Base-by-base conservation (phyloP, 2,113 vertebrate species). In the Cathartes aura region DNA sequence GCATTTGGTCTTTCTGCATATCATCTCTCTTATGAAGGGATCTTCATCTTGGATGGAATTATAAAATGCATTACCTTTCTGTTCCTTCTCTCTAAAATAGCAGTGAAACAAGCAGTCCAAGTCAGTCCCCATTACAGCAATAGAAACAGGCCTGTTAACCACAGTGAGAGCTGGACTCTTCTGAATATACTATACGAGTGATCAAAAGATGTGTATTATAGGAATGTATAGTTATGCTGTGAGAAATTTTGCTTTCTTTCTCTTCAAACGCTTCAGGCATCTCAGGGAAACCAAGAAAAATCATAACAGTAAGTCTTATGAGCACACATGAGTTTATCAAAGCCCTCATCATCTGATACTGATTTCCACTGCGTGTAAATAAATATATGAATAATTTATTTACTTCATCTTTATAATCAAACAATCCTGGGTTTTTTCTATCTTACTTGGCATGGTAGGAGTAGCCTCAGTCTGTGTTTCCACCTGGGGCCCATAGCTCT, bases 161-260 rank as follows among this genome's bases (percentile, higher is more conserved):
- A 59, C 55, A 48, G 92, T 34, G 75, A 83, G 88, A 83, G 55
- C 66, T 88, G 58, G 71, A 73, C 84, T 80, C 53, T 62, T 89
- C 67, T 90, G 71, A 88, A 34, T 88, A 66, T 38, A 43, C 76
- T 90, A 11, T 75, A 34, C 1, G 1, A 70, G 42, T 90, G 93
- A 96, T 96, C 91, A 95, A 82, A 96, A 96, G 79, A 88, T 55
- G 43, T 2, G 15, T 89, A 15, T 90, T 93, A 90, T 32, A 82
- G 74, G 42, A 96, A 74, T 59, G 72, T 81, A 74, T 67, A 67
- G 75, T 86, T 92, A 24, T 55, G 30, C 64, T 67, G 80, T 73
- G 42, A 87, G 79, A 94, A 90, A 74, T 84, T 76, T 74, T 94
- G 43, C 63, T 94, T 95, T 97, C 40, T 12, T 92, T 92, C 53